Conservation (phyloP, 64 coral and sea anemone genomes). For the Montipora capricornis region DNA sequence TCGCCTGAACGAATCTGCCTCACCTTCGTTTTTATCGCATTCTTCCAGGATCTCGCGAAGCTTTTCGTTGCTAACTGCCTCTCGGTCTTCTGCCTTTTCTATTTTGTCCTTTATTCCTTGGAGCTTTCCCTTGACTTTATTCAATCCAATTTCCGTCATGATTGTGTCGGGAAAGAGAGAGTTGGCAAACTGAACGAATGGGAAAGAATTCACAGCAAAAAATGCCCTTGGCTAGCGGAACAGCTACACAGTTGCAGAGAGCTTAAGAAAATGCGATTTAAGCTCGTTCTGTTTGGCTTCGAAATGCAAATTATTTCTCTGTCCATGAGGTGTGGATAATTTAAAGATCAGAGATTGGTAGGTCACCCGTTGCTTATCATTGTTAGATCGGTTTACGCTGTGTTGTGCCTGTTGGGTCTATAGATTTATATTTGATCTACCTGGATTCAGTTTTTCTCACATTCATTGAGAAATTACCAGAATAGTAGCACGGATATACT, state of each 20-base stretch:
- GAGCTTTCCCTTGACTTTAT: slow-evolving; percentile 69
- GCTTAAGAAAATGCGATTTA: background rate
- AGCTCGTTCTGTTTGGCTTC: slow-evolving; percentile 3
- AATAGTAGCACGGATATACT: background rate
- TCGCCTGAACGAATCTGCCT: slow-evolving; percentile 72
- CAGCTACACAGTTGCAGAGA: background rate
- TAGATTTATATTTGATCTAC: background rate
- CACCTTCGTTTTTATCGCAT: slow-evolving; percentile 47
- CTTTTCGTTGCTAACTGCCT: slow-evolving; percentile 5
- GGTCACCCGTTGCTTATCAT: background rate
- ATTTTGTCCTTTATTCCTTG: slow-evolving; percentile 70
- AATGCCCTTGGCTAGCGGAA: background rate
- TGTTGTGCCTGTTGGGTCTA: background rate
- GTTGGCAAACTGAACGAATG: background rate
- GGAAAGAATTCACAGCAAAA: no score
- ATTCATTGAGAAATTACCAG: background rate
- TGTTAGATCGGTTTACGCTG: background rate
- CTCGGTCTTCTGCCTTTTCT: slow-evolving; percentile 61
- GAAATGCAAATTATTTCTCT: slow-evolving; percentile 43
- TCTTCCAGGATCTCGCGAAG: slow-evolving; percentile 42
- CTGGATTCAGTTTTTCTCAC: background rate
- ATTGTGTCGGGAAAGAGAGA: background rate
- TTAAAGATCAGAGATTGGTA: slow-evolving; percentile 36
- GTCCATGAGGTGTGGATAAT: slow-evolving; percentile 16
- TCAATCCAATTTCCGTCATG: slow-evolving; percentile 9